Evolutionary conservation across 2,888 invertebrate species (phyloP).

Genomic region (Andrena chrysosceles): DNA sequence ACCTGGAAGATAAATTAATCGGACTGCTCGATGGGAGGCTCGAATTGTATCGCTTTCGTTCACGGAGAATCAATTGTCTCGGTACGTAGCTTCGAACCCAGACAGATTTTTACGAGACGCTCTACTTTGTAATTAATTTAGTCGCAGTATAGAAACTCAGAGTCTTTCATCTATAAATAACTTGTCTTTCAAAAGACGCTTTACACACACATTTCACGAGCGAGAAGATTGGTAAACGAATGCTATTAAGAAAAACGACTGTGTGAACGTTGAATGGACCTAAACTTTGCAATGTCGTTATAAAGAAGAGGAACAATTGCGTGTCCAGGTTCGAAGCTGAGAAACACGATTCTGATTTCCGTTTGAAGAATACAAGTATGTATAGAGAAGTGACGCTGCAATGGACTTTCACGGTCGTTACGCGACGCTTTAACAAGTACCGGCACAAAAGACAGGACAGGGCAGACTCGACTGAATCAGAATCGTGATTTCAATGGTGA

Average conservation of each 20-base stretch:
- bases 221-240: background rate
- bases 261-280: background rate
- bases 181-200: slow-evolving; percentile 24
- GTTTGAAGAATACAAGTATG: background rate
- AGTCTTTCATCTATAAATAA: background rate
- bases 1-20: slow-evolving; percentile 9
- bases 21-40: background rate
- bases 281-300: background rate
- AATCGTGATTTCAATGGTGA: slow-evolving; percentile 73
- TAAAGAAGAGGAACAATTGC: background rate
- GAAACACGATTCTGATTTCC: slow-evolving; percentile 71
- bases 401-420: background rate
- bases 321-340: slow-evolving; percentile 66
- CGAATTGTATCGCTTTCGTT: slow-evolving; percentile 16
- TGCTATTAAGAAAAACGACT: background rate
- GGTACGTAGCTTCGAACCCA: slow-evolving; percentile 61
- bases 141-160: background rate
- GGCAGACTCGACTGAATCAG: slow-evolving; percentile 59
- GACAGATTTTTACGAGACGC: slow-evolving; percentile 36
- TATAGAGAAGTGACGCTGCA: background rate
- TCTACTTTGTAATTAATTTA: background rate
- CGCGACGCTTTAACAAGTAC: background rate
- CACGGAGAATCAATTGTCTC: slow-evolving; percentile 66
- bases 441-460: background rate
- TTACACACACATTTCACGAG: background rate